A percentile compares a stretch with the other conserved stretches of the same genome.
Conservation (phyloP, 2,113 vertebrate species). For the Tetraodon nigroviridis region DNA sequence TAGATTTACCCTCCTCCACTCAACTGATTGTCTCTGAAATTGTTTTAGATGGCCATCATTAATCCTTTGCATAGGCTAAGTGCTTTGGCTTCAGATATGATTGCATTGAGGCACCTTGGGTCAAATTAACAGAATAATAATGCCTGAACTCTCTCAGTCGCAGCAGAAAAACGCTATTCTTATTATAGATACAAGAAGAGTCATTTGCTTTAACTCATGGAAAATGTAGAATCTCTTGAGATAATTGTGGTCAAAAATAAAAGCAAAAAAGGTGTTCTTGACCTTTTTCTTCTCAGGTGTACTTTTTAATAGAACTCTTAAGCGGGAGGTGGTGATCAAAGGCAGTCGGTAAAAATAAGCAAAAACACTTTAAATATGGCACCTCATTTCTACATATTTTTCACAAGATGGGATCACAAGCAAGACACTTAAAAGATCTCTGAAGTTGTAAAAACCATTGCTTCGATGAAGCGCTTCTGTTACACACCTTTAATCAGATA, state of each 20-base stretch:
- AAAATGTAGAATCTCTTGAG: slow-evolving; percentile 58
- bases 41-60: slow-evolving; percentile 99
- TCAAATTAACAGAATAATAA: slow-evolving; percentile 93
- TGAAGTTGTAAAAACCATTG: slow-evolving; percentile 9
- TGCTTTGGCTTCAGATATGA: slow-evolving; percentile 91
- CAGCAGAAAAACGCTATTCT: slow-evolving; percentile 64
- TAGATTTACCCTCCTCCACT: slow-evolving; percentile 99
- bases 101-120: slow-evolving; percentile 84
- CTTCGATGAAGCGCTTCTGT: slow-evolving; percentile 9
- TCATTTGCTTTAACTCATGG: slow-evolving; percentile 69
- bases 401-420: slow-evolving; percentile 9
- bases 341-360: neutral
- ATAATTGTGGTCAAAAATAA: slow-evolving; percentile 74
- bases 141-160: slow-evolving; percentile 78
- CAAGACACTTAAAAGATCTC: slow-evolving; percentile 1
- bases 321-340: slow-evolving; percentile 19
- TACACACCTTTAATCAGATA: neutral
- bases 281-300: slow-evolving; percentile 24
- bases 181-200: slow-evolving; percentile 68
- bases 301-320: slow-evolving; percentile 10
- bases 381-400: slow-evolving; percentile 10
- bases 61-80: slow-evolving; percentile 97
- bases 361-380: neutral
- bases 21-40: slow-evolving; percentile 99
- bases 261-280: slow-evolving; percentile 30